These are phyloP conservation scores for Polietes domitor DNA, from an alignment of 2,888 invertebrate species.

Conservation along the genomic window DNA sequence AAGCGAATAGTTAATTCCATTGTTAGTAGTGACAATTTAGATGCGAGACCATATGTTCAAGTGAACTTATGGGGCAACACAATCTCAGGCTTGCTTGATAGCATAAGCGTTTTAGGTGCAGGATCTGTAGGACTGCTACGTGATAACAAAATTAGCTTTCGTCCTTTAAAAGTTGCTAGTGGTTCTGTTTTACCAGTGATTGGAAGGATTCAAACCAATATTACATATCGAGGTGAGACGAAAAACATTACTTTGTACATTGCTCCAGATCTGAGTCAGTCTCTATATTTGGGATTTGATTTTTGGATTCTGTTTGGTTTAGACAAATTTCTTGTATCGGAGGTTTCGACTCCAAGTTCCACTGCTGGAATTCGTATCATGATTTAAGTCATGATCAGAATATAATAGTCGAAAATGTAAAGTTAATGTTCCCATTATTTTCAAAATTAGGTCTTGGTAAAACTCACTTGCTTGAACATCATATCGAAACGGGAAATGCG, in stretches of 20 bases:
- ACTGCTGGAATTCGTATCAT: background rate
- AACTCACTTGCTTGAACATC: too few relatives aligned
- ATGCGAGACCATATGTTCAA: background rate
- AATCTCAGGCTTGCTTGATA: conserved; percentile 2
- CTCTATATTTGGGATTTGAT: conserved; percentile 12
- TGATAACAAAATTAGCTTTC: background rate
- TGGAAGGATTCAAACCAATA: background rate
- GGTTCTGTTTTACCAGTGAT: background rate
- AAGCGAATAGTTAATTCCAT: background rate
- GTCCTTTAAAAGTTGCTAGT: background rate
- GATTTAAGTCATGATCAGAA: background rate
- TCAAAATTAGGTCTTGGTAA: conserved; percentile 37
- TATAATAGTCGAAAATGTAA: background rate
- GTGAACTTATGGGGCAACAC: background rate
- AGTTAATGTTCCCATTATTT: conserved; percentile 33
- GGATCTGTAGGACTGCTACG: background rate
- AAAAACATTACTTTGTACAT: background rate
- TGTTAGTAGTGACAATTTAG: background rate
- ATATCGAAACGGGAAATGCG: too few relatives aligned
- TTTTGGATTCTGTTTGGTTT: conserved; percentile 15
- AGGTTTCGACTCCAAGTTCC: background rate
- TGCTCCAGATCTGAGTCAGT: background rate
- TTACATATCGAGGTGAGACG: background rate
- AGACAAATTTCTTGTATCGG: background rate
- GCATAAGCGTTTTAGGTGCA: background rate